Conservation (phyloP, 2,797 vertebrate genomes). For the Holocentrus rufus region DNA sequence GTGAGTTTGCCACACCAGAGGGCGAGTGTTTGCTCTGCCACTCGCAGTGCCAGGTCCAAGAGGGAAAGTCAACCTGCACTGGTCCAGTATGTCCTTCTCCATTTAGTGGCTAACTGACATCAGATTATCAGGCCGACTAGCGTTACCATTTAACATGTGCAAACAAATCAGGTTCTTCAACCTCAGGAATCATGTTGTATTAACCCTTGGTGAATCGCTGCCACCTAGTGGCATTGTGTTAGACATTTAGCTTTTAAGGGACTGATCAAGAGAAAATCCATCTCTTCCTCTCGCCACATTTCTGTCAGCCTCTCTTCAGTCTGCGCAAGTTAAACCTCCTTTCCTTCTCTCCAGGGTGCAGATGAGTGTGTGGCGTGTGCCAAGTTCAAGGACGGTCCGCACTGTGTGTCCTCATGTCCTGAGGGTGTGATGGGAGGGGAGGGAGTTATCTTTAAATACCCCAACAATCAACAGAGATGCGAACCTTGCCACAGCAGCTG, state of each 20-base stretch:
- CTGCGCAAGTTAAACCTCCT: background rate
- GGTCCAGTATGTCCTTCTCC: constrained; percentile 82
- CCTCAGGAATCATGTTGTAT: background rate
- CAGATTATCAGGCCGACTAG: background rate
- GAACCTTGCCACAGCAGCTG: constrained; percentile 92
- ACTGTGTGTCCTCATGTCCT: constrained; percentile 92
- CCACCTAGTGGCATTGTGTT: constrained; percentile 35
- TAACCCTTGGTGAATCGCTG: constrained; percentile 23
- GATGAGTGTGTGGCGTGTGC: constrained; percentile 88
- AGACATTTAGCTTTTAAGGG: too few species aligned
- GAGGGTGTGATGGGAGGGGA: constrained; percentile 88
- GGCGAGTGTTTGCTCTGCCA: constrained; percentile 89
- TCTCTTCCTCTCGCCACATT: background rate
- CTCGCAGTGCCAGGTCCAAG: constrained; percentile 86
- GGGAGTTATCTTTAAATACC: constrained; percentile 91
- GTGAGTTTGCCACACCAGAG: constrained; percentile 84
- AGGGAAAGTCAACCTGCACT: constrained; percentile 84
- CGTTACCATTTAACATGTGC: too few species aligned
- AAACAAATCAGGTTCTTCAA: constrained; percentile 14
- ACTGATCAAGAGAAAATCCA: background rate
- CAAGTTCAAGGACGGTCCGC: constrained; percentile 88
- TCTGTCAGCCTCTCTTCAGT: background rate
- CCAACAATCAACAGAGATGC: constrained; percentile 83
- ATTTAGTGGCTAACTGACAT: background rate
- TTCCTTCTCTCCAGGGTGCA: constrained; percentile 81